phyloP scores from a whole-genome alignment of 2,113 vertebrate genomes.

The Pterocles burchelli region DNA sequence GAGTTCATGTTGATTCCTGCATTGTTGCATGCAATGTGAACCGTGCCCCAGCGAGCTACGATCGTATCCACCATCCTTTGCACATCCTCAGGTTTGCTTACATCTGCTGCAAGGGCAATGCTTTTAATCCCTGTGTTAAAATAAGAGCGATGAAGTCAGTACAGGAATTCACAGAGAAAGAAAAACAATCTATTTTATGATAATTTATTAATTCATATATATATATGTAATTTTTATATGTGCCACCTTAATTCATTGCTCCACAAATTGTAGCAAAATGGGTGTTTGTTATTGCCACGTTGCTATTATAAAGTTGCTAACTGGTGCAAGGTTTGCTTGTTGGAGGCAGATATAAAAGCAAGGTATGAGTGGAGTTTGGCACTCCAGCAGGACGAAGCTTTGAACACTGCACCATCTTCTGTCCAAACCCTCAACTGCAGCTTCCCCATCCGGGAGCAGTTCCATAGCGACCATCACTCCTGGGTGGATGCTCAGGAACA shows the following conservation, averaged over 20 bases:
- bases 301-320: neutral
- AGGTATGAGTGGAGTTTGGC: neutral
- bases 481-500: neutral
- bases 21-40: constrained; percentile 80
- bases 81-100: constrained; percentile 78
- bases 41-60: constrained; percentile 73
- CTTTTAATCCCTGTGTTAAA: constrained; percentile 72
- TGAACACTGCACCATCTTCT: constrained; percentile 81
- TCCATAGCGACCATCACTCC: neutral
- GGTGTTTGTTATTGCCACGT: neutral
- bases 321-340: neutral
- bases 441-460: neutral
- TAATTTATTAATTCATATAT: neutral
- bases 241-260: neutral
- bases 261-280: neutral
- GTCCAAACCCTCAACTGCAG: constrained; percentile 69
- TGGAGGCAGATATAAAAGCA: neutral
- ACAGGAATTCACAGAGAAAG: neutral
- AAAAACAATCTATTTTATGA: neutral
- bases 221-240: neutral
- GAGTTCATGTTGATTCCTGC: constrained; percentile 85
- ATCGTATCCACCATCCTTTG: constrained; percentile 74
- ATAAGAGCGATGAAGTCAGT: neutral
- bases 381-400: constrained; percentile 42
- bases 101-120: constrained; percentile 78